phyloP scores from a whole-genome alignment of 2,888 invertebrate species.

The Eumacrocentrus americanus region DNA sequence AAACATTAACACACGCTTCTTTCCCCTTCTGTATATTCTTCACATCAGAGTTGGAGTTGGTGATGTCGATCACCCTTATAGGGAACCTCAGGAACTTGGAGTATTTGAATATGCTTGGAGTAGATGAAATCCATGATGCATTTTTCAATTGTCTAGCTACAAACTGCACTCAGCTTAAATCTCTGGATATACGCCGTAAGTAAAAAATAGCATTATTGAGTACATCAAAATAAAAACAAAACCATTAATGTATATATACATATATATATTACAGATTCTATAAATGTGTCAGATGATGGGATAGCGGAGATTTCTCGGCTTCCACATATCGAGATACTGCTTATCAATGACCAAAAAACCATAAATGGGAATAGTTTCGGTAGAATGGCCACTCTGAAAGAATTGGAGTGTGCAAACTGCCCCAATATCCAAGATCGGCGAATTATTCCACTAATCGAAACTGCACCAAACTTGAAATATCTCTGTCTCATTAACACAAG shows the following conservation, averaged over 20 bases:
- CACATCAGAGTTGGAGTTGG: no score
- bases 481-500: slow-evolving; percentile 3
- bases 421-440: background rate
- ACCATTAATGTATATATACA: no score
- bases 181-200: slow-evolving; percentile 3
- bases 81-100: background rate
- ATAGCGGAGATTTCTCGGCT: background rate
- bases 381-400: background rate
- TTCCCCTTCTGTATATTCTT: slow-evolving; percentile 5
- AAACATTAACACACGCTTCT: background rate
- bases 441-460: background rate
- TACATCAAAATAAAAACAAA: no score
- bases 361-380: background rate
- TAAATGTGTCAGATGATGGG: background rate
- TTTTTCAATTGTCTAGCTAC: background rate
- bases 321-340: background rate
- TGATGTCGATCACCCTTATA: background rate
- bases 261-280: background rate
- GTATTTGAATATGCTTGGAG: slow-evolving; percentile 8
- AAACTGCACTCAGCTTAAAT: background rate
- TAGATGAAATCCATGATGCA: background rate
- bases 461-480: background rate
- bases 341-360: background rate
- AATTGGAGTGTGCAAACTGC: slow-evolving; percentile 9
- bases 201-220: background rate